Percentiles rank a stretch among this genome's conserved stretches.
These are phyloP conservation scores for Leptoclinus maculatus DNA, from an alignment of 2,797 vertebrate species.

Conservation along the genomic window DNA sequence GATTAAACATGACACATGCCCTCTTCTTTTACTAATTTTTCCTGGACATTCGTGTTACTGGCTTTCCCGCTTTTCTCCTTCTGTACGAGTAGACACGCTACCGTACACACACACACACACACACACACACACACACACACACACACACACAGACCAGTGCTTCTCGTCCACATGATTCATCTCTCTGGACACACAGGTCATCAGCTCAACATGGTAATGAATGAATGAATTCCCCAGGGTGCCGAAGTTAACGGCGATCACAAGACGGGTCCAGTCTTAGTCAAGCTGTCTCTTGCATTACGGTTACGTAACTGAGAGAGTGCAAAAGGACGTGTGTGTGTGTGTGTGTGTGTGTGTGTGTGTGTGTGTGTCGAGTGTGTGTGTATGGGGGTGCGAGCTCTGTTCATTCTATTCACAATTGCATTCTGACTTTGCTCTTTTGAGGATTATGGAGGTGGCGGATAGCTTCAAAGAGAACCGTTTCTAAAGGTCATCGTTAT, in stretches of 20 bases:
- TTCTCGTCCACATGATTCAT: conserved; percentile 65
- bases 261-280: conserved; percentile 66
- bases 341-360: conserved; percentile 29
- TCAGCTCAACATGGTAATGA: conserved; percentile 71
- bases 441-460: conserved; percentile 69
- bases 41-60: background rate
- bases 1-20: background rate
- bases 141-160: conserved; percentile 32
- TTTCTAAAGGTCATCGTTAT: conserved; percentile 65
- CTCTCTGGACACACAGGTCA: conserved; percentile 68
- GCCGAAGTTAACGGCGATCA: conserved; percentile 67
- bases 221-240: conserved; percentile 70
- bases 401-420: conserved; percentile 59
- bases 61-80: background rate
- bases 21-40: background rate
- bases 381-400: conserved; percentile 23
- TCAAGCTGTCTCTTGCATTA: conserved; percentile 78
- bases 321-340: conserved; percentile 57
- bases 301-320: conserved; percentile 74
- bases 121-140: background rate
- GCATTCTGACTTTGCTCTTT: conserved; percentile 64
- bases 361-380: conserved; percentile 34
- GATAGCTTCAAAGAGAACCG: conserved; percentile 57
- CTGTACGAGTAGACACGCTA: too few relatives aligned
- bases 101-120: background rate